A percentile compares a stretch with the other conserved stretches of the same genome.
phyloP scores from a whole-genome alignment of 2,888 invertebrate genomes.

The Euplexia lucipara region DNA sequence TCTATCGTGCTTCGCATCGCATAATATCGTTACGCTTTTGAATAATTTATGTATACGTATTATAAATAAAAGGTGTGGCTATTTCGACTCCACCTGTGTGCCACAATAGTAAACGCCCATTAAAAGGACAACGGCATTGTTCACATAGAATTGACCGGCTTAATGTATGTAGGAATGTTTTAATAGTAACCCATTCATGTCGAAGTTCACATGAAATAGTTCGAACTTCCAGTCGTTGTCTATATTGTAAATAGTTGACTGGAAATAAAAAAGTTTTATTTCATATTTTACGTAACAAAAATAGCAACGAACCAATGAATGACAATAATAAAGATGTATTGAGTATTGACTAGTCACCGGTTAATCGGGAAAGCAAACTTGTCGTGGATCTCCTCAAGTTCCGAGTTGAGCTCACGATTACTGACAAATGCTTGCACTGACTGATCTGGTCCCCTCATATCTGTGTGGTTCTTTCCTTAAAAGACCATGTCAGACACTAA shows the following conservation, averaged over 20 bases:
- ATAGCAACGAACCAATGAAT: too few species aligned
- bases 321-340: too few species aligned
- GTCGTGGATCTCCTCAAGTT: too few species aligned
- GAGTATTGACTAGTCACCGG: too few species aligned
- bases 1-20: constrained; percentile 80
- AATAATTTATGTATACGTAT: constrained; percentile 84
- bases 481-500: too few species aligned
- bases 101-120: constrained; percentile 77
- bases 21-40: constrained; percentile 82
- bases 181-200: constrained; percentile 57
- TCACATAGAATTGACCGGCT: constrained; percentile 39
- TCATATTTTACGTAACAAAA: constrained; percentile 7
- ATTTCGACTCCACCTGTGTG: constrained; percentile 81
- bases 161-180: constrained; percentile 57
- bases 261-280: constrained; percentile 14
- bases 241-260: constrained; percentile 9
- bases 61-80: constrained; percentile 86
- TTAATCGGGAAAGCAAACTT: too few species aligned
- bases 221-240: constrained; percentile 29
- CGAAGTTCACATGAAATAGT: constrained; percentile 49
- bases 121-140: constrained; percentile 58
- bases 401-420: too few species aligned
- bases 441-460: too few species aligned
- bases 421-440: too few species aligned
- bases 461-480: too few species aligned